Evolutionary conservation across 2,797 vertebrate genomes (phyloP).

Genomic region (Jordanella pulchra): DNA sequence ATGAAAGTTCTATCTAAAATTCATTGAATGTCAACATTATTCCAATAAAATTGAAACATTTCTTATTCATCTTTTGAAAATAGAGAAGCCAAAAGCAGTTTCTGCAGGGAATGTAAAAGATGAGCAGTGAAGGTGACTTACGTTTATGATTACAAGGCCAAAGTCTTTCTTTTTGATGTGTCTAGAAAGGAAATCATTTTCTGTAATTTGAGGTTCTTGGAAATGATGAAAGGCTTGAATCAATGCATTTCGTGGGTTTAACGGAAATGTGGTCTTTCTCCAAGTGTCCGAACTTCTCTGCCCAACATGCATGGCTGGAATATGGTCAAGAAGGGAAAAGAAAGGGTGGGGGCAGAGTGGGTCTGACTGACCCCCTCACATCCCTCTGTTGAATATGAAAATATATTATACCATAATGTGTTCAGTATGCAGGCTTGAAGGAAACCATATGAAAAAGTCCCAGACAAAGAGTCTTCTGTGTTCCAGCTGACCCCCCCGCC

Average conservation of each 20-base stretch:
- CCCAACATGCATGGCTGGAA: conserved; percentile 51
- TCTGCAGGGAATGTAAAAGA: neutral
- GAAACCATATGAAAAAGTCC: conserved; percentile 85
- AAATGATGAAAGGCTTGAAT: conserved; percentile 36
- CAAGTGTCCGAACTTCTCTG: conserved; percentile 51
- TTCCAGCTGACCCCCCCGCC: conserved; percentile 79
- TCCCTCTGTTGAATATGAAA: conserved; percentile 82
- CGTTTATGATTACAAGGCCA: neutral
- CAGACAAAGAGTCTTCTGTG: conserved; percentile 87
- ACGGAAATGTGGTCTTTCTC: conserved; percentile 40
- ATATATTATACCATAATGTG: conserved; percentile 85
- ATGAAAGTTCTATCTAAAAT: neutral
- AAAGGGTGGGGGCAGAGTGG: conserved; percentile 29
- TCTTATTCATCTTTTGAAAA: neutral
- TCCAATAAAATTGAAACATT: neutral
- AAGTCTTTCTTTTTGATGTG: conserved; percentile 15
- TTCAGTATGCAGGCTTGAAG: conserved; percentile 87
- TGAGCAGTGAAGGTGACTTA: neutral
- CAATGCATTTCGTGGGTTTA: conserved; percentile 37
- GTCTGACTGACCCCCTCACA: conserved; percentile 63
- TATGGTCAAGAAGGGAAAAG: conserved; percentile 50
- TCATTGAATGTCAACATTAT: neutral
- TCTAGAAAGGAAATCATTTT: conserved; percentile 36
- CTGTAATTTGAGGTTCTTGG: conserved; percentile 36
- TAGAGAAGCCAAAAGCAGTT: neutral